Evolutionary conservation across 1,140 invertebrate genomes (phyloP).

Genomic region (Cheumatopsyche charites): DNA sequence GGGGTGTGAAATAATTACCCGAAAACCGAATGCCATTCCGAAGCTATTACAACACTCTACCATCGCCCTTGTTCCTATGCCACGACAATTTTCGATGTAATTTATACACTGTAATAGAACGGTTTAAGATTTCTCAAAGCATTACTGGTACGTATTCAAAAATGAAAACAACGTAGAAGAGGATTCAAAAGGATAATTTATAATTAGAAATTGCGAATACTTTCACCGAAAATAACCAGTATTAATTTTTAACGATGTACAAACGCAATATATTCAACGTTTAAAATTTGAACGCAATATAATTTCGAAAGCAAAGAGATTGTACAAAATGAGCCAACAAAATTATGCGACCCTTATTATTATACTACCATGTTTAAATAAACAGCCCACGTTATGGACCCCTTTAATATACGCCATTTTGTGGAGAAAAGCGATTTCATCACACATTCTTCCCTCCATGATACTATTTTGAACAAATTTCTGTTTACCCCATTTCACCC

Average conservation of each 20-base stretch:
- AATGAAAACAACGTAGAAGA: neutral
- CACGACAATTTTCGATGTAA: conserved; percentile 33
- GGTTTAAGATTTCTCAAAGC: conserved; percentile 21
- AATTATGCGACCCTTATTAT: too few relatives aligned
- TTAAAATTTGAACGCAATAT: too few relatives aligned
- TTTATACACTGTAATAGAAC: conserved; percentile 12
- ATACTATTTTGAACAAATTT: too few relatives aligned
- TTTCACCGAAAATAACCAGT: neutral
- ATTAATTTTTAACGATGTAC: too few relatives aligned
- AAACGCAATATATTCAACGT: neutral
- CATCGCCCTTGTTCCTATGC: neutral
- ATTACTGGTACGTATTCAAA: neutral
- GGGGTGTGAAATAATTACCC: conserved; percentile 33
- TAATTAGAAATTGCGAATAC: neutral
- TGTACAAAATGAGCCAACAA: too few relatives aligned
- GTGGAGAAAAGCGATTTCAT: too few relatives aligned
- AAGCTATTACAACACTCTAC: conserved; percentile 19
- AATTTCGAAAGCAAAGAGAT: too few relatives aligned
- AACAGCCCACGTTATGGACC: too few relatives aligned
- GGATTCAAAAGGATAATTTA: neutral
- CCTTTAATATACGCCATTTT: too few relatives aligned
- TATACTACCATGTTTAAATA: too few relatives aligned
- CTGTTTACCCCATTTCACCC: too few relatives aligned
- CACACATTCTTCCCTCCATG: too few relatives aligned
- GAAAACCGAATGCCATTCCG: conserved; percentile 29